A percentile compares a stretch with the other conserved stretches of the same genome.
Evolutionary conservation across 2,797 vertebrate species (phyloP).

Genomic region (Crenuchus spilurus): DNA sequence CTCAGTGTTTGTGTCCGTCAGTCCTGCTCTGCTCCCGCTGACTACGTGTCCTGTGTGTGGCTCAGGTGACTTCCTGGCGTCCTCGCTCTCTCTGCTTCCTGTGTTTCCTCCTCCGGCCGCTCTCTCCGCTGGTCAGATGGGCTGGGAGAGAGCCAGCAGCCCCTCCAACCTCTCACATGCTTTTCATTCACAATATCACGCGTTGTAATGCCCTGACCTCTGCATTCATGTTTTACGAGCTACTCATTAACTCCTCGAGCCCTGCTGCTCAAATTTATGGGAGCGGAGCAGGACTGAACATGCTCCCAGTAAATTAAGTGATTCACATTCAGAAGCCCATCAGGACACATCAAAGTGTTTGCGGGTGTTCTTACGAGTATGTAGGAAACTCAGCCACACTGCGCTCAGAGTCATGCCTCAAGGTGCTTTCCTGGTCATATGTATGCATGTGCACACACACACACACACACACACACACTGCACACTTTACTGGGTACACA

Average conservation of each 20-base stretch:
- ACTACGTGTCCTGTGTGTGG: background rate
- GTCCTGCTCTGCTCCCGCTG: background rate
- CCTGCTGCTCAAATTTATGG: constrained; percentile 73
- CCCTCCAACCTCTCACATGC: constrained; percentile 70
- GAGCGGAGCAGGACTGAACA: constrained; percentile 54
- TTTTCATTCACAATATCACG: constrained; percentile 76
- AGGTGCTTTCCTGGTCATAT: constrained; percentile 27
- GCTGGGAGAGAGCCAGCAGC: constrained; percentile 54
- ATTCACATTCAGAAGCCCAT: constrained; percentile 50
- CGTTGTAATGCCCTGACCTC: constrained; percentile 74
- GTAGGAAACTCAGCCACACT: background rate
- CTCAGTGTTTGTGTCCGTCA: too few relatives aligned
- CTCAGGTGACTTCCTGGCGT: constrained; percentile 12
- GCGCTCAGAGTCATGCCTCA: too few relatives aligned
- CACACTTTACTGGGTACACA: too few relatives aligned
- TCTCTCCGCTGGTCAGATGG: constrained; percentile 54
- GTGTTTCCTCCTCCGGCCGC: constrained; percentile 27
- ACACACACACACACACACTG: background rate
- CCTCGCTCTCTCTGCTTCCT: constrained; percentile 26
- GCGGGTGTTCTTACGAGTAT: constrained; percentile 37
- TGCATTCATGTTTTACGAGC: constrained; percentile 75
- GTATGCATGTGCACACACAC: background rate
- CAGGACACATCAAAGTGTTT: constrained; percentile 28
- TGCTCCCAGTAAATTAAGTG: constrained; percentile 56
- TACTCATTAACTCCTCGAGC: constrained; percentile 75